A percentile compares a stretch with the other conserved stretches of the same genome.
Evolutionary conservation across 2,113 vertebrate genomes (phyloP).

Genomic region (Oryzias curvinotus): DNA sequence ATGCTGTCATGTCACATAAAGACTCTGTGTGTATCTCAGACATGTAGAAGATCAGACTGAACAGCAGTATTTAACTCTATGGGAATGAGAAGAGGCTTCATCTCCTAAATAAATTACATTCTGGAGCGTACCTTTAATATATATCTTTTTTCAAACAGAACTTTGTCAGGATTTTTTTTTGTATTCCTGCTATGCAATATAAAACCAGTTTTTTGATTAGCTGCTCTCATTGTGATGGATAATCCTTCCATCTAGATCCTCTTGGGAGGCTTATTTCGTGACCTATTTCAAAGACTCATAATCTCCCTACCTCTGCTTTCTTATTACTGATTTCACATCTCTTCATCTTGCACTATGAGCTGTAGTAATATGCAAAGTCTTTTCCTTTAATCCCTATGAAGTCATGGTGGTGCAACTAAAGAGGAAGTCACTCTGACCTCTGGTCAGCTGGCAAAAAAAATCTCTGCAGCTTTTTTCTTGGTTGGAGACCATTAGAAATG

Average conservation of each 20-base stretch:
- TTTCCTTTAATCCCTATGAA: slow-evolving; percentile 1
- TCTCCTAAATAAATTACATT: background rate
- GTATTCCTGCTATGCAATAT: slow-evolving; percentile 27
- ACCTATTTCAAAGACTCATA: slow-evolving; percentile 59
- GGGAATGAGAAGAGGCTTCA: background rate
- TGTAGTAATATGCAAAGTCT: background rate
- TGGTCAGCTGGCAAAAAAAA: too few species aligned
- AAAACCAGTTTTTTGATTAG: slow-evolving; percentile 50
- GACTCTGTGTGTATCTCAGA: background rate
- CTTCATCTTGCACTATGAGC: slow-evolving; percentile 19
- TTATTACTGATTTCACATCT: slow-evolving; percentile 54
- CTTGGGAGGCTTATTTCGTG: slow-evolving; percentile 59
- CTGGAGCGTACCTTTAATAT: slow-evolving; percentile 2
- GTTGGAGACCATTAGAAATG: too few species aligned
- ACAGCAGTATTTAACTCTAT: background rate
- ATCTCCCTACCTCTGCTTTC: slow-evolving; percentile 47
- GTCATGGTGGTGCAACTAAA: background rate
- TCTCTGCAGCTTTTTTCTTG: too few species aligned
- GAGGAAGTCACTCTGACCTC: background rate
- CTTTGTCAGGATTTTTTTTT: slow-evolving; percentile 13
- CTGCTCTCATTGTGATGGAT: slow-evolving; percentile 44
- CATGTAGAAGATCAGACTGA: background rate
- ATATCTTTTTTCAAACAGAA: slow-evolving; percentile 18
- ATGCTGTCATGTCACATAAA: background rate
- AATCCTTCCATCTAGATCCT: slow-evolving; percentile 55